These are phyloP conservation scores for Arenaria interpres DNA, from an alignment of 2,113 vertebrate genomes.

Conservation along the genomic window DNA sequence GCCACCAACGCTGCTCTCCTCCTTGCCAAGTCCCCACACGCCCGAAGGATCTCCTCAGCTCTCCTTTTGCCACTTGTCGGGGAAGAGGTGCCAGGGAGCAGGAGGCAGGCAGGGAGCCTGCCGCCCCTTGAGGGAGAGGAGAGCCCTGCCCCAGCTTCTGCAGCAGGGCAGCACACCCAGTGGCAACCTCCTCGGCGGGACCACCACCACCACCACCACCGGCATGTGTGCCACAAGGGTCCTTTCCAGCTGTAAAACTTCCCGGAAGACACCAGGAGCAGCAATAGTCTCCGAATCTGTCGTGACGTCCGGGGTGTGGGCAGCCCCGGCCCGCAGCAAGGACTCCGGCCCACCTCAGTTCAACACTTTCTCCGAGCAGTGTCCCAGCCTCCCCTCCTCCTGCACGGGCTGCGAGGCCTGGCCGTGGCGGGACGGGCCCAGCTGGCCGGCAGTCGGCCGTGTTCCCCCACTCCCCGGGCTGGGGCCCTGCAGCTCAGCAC, in stretches of 20 bases:
- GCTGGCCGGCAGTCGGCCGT: not conserved
- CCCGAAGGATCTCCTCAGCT: rapidly evolving
- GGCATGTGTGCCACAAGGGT: not conserved
- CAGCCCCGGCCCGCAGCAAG: not conserved
- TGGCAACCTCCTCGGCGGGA: not conserved
- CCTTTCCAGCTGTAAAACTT: not conserved
- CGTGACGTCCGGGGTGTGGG: not conserved
- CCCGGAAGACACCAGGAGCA: not conserved
- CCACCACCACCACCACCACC: not conserved
- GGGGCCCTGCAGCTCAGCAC: constrained; percentile 46
- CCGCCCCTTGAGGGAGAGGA: rapidly evolving
- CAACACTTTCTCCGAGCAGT: constrained; percentile 15
- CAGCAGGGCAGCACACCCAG: rapidly evolving
- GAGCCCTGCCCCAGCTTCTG: not conserved
- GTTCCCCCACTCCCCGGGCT: not conserved
- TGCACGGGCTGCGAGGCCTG: constrained; percentile 68
- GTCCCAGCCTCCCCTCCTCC: constrained; percentile 73
- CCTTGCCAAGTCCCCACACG: not conserved
- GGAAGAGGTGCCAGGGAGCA: not conserved
- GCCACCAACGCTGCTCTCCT: not conserved
- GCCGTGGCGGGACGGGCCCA: not conserved
- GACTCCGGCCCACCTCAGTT: not conserved
- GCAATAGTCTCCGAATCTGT: not conserved
- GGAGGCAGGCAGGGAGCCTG: not conserved
- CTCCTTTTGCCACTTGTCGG: not conserved